phyloP scores from a whole-genome alignment of 1,140 invertebrate species.

The Drosophila truncata region DNA sequence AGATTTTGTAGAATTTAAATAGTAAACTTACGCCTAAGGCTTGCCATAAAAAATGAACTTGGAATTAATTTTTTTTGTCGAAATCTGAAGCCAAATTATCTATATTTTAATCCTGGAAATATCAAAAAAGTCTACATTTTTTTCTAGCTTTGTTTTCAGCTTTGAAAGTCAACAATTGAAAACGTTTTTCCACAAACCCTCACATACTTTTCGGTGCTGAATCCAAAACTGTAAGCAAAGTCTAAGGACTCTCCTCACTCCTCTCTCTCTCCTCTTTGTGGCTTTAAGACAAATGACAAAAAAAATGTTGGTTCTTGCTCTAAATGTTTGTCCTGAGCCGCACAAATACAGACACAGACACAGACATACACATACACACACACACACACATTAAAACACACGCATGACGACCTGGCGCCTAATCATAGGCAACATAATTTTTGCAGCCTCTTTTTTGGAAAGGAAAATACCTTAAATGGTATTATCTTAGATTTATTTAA shows the following conservation, averaged over 20 bases:
- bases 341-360: conserved; percentile 17
- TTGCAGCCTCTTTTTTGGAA: background rate
- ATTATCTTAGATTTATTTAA: background rate
- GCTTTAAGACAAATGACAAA: conserved; percentile 58
- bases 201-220: background rate
- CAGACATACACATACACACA: conserved; percentile 1
- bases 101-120: too few relatives aligned
- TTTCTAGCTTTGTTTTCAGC: background rate
- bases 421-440: conserved; percentile 11
- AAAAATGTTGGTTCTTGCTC: conserved; percentile 26
- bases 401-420: conserved; percentile 22
- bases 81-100: too few relatives aligned
- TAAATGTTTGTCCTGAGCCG: conserved; percentile 23
- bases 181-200: background rate
- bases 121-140: too few relatives aligned
- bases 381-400: background rate
- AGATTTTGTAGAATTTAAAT: background rate
- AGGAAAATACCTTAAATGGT: background rate
- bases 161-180: conserved; percentile 13
- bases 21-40: background rate
- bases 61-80: background rate
- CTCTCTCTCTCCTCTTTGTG: conserved; percentile 9
- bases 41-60: background rate
- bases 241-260: background rate
- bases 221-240: conserved; percentile 25